phyloP scores from a whole-genome alignment of 2,888 invertebrate species.

The Chesias legatella region DNA sequence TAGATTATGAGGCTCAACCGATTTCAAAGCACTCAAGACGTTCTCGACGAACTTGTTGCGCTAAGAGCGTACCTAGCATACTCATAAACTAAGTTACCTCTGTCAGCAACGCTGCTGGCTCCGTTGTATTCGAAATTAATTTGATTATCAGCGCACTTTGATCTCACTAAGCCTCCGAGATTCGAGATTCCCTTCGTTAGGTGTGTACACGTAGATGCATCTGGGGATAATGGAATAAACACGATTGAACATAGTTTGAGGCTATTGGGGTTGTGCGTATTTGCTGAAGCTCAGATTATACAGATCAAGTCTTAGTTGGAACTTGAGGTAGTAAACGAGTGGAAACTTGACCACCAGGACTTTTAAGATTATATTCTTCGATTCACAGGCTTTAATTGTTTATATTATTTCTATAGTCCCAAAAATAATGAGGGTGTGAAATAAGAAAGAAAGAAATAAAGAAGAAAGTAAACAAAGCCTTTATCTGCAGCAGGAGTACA shows the following conservation, averaged over 20 bases:
- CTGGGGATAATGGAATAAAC: constrained; percentile 47
- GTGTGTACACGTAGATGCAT: constrained; percentile 38
- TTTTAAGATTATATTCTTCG: no score
- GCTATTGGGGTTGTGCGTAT: constrained; percentile 23
- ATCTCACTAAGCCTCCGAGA: constrained; percentile 62
- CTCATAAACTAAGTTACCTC: constrained; percentile 76
- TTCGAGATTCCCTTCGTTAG: constrained; percentile 68
- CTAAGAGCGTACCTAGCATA: constrained; percentile 69
- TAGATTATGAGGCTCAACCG: constrained; percentile 54
- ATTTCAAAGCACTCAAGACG: constrained; percentile 74
- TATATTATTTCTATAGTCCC: no score
- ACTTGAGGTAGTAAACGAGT: no score
- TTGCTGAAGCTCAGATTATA: constrained; percentile 18
- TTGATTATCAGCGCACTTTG: constrained; percentile 77
- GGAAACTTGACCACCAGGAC: no score
- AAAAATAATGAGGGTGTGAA: no score
- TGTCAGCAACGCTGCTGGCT: constrained; percentile 66
- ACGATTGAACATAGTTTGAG: constrained; percentile 33
- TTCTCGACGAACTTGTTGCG: constrained; percentile 75
- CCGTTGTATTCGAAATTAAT: constrained; percentile 71
- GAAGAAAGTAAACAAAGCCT: no score
- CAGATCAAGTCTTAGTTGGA: no score
- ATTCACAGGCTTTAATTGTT: no score
- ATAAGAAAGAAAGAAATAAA: no score
- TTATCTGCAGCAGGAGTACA: no score